Evolutionary conservation across 2,113 vertebrate genomes (phyloP).

Genomic region (Hyaena hyaena): DNA sequence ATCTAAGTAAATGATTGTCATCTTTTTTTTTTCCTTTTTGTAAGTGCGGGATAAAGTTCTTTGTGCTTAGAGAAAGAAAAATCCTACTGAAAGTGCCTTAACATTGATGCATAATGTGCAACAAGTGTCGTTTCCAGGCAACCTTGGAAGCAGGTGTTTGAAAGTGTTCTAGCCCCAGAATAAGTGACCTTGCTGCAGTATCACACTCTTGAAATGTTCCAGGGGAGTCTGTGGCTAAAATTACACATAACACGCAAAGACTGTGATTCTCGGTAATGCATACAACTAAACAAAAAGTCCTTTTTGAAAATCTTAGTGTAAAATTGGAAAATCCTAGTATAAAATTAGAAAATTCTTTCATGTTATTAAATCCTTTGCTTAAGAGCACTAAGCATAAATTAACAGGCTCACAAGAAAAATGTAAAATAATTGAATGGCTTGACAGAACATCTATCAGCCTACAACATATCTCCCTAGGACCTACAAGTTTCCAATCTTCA

Average conservation of each 20-base stretch:
- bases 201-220: conserved; percentile 4
- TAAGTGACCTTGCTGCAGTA: not conserved
- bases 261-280: not conserved
- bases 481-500: not conserved
- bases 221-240: not conserved
- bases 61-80: not conserved
- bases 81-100: conserved; percentile 53
- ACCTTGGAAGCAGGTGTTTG: conserved; percentile 57
- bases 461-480: not conserved
- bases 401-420: not conserved
- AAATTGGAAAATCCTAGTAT: not conserved
- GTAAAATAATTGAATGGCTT: not conserved
- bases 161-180: conserved; percentile 3
- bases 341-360: not conserved
- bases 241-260: not conserved
- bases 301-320: not conserved
- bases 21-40: not conserved
- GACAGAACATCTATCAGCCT: not conserved
- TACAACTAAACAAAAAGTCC: not conserved
- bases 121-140: conserved; percentile 79
- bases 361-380: not conserved
- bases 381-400: not conserved
- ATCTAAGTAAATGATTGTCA: not conserved
- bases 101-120: conserved; percentile 1
- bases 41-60: not conserved